A percentile compares a stretch with the other conserved stretches of the same genome.
Conservation (phyloP, 2,113 vertebrate species). For the Misgurnus mizolepis region DNA sequence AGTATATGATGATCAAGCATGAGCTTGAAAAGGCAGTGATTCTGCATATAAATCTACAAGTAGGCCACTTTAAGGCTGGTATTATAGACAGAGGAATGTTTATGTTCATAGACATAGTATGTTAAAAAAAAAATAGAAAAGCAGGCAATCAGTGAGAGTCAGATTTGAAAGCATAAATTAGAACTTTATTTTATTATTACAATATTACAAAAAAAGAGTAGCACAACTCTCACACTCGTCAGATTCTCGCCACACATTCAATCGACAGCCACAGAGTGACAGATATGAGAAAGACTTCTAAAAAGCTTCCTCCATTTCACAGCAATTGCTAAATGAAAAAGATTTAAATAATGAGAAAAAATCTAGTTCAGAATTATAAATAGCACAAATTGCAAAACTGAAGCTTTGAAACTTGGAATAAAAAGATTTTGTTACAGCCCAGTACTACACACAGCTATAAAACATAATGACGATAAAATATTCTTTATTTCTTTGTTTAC, state of each 20-base stretch:
- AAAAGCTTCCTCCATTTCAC: constrained; percentile 74
- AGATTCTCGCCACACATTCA: constrained; percentile 64
- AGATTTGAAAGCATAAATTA: constrained; percentile 81
- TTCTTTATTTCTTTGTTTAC: constrained; percentile 70
- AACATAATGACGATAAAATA: constrained; percentile 84
- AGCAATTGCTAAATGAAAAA: constrained; percentile 71
- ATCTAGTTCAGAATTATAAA: constrained; percentile 78
- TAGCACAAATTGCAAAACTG: constrained; percentile 80
- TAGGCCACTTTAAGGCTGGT: background rate
- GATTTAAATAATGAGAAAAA: constrained; percentile 75
- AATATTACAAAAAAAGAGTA: constrained; percentile 85
- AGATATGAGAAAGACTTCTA: constrained; percentile 69
- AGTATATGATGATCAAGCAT: background rate
- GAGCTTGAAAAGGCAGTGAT: background rate
- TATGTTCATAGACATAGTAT: too few species aligned
- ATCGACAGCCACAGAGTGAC: constrained; percentile 73
- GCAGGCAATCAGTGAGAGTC: background rate
- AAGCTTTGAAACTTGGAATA: constrained; percentile 78
- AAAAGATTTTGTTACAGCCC: constrained; percentile 77
- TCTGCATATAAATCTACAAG: background rate
- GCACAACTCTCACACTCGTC: constrained; percentile 76
- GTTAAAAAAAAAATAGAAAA: too few species aligned
- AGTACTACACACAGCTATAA: constrained; percentile 85
- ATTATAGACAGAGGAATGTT: too few species aligned
- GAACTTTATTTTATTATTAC: constrained; percentile 87